phyloP scores from a whole-genome alignment of 2,888 invertebrate species.

The Mayetiola destructor region DNA sequence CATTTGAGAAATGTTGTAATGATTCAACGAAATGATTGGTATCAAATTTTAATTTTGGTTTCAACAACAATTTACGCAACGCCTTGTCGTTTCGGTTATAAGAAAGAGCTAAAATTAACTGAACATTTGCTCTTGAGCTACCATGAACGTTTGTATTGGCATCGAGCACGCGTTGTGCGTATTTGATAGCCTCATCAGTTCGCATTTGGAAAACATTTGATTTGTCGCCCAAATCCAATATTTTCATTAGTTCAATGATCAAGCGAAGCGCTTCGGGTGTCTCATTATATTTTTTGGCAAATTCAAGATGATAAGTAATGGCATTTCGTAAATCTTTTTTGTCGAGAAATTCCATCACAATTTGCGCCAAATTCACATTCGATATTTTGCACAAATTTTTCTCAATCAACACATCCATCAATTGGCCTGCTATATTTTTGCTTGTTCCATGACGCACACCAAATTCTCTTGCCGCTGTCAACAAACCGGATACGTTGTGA shows the following conservation, averaged over 20 bases:
- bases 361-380: conserved; percentile 45
- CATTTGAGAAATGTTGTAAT: conserved; percentile 36
- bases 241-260: conserved; percentile 30
- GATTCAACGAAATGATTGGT: conserved; percentile 39
- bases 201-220: no score
- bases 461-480: conserved; percentile 38
- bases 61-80: conserved; percentile 36
- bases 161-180: conserved; percentile 27
- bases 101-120: conserved; percentile 35
- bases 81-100: conserved; percentile 36
- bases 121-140: conserved; percentile 30
- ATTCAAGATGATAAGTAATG: conserved; percentile 39
- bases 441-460: conserved; percentile 25
- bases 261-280: conserved; percentile 53
- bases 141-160: conserved; percentile 35
- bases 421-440: conserved; percentile 35
- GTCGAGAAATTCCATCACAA: conserved; percentile 45
- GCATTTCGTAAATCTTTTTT: conserved; percentile 38
- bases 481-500: conserved; percentile 46
- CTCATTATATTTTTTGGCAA: conserved; percentile 40
- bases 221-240: conserved; percentile 20
- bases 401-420: conserved; percentile 39
- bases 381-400: conserved; percentile 42
- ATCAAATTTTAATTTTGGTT: conserved; percentile 40
- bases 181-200: conserved; percentile 14